phyloP scores from a whole-genome alignment of 2,113 vertebrate species.

The Halichoeres trimaculatus region DNA sequence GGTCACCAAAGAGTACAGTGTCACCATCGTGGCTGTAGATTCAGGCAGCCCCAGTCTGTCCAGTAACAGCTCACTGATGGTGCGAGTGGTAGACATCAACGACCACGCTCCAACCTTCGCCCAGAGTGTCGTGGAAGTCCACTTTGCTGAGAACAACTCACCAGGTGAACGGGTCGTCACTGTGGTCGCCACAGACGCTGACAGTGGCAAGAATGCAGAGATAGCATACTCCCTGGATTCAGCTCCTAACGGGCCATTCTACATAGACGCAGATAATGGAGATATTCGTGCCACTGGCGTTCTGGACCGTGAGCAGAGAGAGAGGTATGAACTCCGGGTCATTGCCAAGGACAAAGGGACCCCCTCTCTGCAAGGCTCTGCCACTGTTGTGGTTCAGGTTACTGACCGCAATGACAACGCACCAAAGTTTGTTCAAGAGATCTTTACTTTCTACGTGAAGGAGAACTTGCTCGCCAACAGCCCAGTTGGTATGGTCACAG shows the following conservation, averaged over 20 bases:
- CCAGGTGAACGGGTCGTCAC: slow-evolving; percentile 92
- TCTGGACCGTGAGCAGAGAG: slow-evolving; percentile 90
- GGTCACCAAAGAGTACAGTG: slow-evolving; percentile 90
- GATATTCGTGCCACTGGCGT: slow-evolving; percentile 88
- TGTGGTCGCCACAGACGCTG: slow-evolving; percentile 89
- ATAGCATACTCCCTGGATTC: slow-evolving; percentile 91
- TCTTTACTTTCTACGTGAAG: slow-evolving; percentile 97
- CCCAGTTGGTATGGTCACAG: slow-evolving; percentile 97
- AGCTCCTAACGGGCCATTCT: slow-evolving; percentile 84
- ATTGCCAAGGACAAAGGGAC: slow-evolving; percentile 92
- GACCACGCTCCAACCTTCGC: slow-evolving; percentile 93
- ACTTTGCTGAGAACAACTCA: slow-evolving; percentile 94
- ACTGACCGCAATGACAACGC: slow-evolving; percentile 95
- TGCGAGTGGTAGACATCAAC: slow-evolving; percentile 93
- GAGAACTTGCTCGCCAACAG: slow-evolving; percentile 97
- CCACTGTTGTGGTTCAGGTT: slow-evolving; percentile 90
- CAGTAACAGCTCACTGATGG: slow-evolving; percentile 93
- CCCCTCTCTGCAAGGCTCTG: slow-evolving; percentile 90
- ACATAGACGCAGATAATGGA: slow-evolving; percentile 91
- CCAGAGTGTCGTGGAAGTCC: slow-evolving; percentile 90
- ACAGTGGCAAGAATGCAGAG: slow-evolving; percentile 95
- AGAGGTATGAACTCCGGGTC: slow-evolving; percentile 92
- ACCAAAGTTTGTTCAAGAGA: slow-evolving; percentile 96
- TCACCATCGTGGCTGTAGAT: slow-evolving; percentile 95
- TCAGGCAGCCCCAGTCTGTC: slow-evolving; percentile 95